Percentiles rank a stretch among this genome's conserved stretches.
Evolutionary conservation across 2,888 invertebrate genomes (phyloP).

Genomic region (Crepidodera aurea): DNA sequence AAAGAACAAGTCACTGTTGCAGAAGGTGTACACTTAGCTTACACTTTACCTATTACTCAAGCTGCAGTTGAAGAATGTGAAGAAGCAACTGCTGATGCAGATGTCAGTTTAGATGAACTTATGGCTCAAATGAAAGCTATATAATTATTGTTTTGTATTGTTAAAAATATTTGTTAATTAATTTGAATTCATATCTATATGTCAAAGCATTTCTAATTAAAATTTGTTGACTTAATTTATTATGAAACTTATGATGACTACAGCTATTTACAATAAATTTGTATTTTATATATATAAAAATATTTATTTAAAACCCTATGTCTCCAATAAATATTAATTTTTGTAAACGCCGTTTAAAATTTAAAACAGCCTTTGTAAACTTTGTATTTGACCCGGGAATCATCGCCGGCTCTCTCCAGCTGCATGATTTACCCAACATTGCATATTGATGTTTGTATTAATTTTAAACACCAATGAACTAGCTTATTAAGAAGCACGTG

Average conservation of each 20-base stretch:
- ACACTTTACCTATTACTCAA: slow-evolving; percentile 57
- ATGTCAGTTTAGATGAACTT: slow-evolving; percentile 83
- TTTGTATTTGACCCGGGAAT: too few relatives aligned
- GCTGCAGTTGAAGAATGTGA: slow-evolving; percentile 43
- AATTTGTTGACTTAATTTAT: not conserved
- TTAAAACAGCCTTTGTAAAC: too few relatives aligned
- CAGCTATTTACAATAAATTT: not conserved
- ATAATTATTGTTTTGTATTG: slow-evolving; percentile 65
- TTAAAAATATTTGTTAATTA: not conserved
- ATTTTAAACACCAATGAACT: not conserved
- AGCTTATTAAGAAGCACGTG: slow-evolving; percentile 1
- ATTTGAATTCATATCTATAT: not conserved
- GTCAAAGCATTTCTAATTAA: not conserved
- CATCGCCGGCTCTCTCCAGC: too few relatives aligned
- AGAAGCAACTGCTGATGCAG: slow-evolving; percentile 51
- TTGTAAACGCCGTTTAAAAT: too few relatives aligned
- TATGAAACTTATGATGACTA: not conserved
- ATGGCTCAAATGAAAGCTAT: slow-evolving; percentile 93
- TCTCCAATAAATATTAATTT: too few relatives aligned
- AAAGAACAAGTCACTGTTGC: slow-evolving; percentile 60
- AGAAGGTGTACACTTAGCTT: slow-evolving; percentile 70
- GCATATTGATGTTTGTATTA: not conserved
- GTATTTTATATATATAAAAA: not conserved
- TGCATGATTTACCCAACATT: too few relatives aligned
- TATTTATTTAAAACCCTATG: not conserved